Evolutionary conservation across 2,797 vertebrate species (phyloP).

Genomic region (Bufotes viridis): DNA sequence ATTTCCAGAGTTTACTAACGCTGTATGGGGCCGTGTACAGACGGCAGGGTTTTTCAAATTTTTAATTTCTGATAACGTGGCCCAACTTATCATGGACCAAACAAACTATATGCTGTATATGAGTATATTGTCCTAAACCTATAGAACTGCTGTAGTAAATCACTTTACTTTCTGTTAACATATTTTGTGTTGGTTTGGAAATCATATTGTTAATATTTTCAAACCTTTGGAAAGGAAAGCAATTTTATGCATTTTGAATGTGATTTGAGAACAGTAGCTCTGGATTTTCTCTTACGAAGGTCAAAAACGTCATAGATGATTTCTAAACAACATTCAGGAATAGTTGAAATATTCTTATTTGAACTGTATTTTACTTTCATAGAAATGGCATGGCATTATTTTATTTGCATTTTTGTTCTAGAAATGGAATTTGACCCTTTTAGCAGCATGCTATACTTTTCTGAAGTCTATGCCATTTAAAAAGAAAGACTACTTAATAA

Average conservation of each 20-base stretch:
- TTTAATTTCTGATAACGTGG: too few species aligned
- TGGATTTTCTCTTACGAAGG: slow-evolving; percentile 27
- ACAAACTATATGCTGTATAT: too few species aligned
- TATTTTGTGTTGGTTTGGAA: slow-evolving; percentile 33
- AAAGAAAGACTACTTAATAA: slow-evolving; percentile 53
- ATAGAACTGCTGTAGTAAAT: neutral
- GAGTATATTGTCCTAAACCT: neutral
- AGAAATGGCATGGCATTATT: slow-evolving; percentile 24
- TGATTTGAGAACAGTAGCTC: neutral
- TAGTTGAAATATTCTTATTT: slow-evolving; percentile 29
- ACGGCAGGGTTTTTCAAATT: too few species aligned
- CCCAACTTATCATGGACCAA: too few species aligned
- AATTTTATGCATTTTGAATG: slow-evolving; percentile 39
- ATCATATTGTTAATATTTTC: slow-evolving; percentile 23
- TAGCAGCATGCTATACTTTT: slow-evolving; percentile 47
- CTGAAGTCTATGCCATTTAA: slow-evolving; percentile 48
- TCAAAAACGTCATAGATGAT: neutral
- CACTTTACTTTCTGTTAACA: neutral
- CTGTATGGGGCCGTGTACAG: too few species aligned
- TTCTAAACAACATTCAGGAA: slow-evolving; percentile 22
- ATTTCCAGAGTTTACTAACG: too few species aligned
- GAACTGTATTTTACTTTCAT: slow-evolving; percentile 16
- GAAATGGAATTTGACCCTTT: slow-evolving; percentile 49
- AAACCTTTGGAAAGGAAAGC: neutral
- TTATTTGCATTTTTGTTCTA: slow-evolving; percentile 43